These are phyloP conservation scores for Lamellibrachia columna DNA, from an alignment of 2,888 invertebrate genomes.

Conservation along the genomic window DNA sequence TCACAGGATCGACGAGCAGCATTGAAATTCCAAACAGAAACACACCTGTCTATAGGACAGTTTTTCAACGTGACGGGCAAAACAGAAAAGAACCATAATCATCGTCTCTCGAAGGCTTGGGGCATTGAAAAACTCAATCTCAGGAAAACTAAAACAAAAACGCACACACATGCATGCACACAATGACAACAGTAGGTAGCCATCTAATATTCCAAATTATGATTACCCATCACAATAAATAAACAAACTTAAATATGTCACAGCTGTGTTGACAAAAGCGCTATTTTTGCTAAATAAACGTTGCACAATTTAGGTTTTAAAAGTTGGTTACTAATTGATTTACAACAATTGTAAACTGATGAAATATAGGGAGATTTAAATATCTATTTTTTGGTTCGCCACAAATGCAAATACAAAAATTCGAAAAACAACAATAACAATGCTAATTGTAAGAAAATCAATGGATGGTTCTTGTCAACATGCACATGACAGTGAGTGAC, in stretches of 20 bases:
- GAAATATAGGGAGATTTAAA: background rate
- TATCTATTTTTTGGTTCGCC: background rate
- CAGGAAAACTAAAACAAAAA: conserved; percentile 74
- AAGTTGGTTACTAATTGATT: too few species aligned
- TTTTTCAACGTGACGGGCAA: conserved; percentile 74
- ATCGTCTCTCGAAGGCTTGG: conserved; percentile 77
- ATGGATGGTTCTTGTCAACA: background rate
- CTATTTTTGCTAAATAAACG: background rate
- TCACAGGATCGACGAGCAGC: too few species aligned
- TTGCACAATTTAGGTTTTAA: background rate
- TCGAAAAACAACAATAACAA: background rate
- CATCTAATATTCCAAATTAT: too few species aligned
- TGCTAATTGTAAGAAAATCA: background rate
- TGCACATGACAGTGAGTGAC: background rate
- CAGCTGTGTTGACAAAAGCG: background rate
- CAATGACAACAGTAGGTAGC: too few species aligned
- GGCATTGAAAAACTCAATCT: conserved; percentile 80
- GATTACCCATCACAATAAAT: too few species aligned
- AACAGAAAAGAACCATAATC: conserved; percentile 73
- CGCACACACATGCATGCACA: background rate
- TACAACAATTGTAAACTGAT: background rate
- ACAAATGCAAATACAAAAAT: background rate
- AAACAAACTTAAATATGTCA: too few species aligned
- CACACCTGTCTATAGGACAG: conserved; percentile 79
- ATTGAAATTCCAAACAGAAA: background rate